A percentile compares a stretch with the other conserved stretches of the same genome.
These are phyloP conservation scores for Drosophila suboccidentalis DNA, from an alignment of 2,888 invertebrate species.

Conservation along the genomic window DNA sequence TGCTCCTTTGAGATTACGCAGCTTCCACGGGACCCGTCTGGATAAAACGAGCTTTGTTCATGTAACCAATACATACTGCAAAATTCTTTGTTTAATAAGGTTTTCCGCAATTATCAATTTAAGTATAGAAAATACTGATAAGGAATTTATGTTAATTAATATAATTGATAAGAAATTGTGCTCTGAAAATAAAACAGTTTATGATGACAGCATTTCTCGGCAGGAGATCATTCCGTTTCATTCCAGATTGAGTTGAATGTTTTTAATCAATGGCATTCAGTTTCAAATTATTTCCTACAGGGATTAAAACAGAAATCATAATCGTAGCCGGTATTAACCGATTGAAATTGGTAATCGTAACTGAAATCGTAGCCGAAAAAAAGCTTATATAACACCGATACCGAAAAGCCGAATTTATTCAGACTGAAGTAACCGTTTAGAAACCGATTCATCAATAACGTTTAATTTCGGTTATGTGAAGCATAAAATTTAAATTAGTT, in stretches of 20 bases:
- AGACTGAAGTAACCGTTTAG: too few relatives aligned
- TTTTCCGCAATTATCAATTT: background rate
- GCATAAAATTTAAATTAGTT: too few relatives aligned
- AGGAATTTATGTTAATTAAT: background rate
- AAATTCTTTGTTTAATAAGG: background rate
- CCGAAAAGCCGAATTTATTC: too few relatives aligned
- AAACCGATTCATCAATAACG: too few relatives aligned
- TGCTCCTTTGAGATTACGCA: constrained; percentile 44
- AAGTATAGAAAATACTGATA: background rate
- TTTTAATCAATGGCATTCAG: background rate
- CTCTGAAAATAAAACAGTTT: background rate
- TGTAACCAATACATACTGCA: background rate
- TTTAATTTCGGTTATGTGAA: too few relatives aligned
- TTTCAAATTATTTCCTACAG: too few relatives aligned
- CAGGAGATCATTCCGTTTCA: background rate
- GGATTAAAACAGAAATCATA: too few relatives aligned
- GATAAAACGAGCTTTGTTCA: constrained; percentile 10
- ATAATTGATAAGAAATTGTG: background rate
- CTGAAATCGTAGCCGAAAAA: too few relatives aligned
- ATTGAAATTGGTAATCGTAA: too few relatives aligned
- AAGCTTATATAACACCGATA: too few relatives aligned
- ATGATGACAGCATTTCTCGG: constrained; percentile 5
- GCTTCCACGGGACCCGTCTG: constrained; percentile 13
- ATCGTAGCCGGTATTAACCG: too few relatives aligned
- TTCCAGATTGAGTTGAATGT: background rate